These are phyloP conservation scores for Zaprionus nigranus DNA, from an alignment of 1,140 invertebrate species.

Conservation along the genomic window DNA sequence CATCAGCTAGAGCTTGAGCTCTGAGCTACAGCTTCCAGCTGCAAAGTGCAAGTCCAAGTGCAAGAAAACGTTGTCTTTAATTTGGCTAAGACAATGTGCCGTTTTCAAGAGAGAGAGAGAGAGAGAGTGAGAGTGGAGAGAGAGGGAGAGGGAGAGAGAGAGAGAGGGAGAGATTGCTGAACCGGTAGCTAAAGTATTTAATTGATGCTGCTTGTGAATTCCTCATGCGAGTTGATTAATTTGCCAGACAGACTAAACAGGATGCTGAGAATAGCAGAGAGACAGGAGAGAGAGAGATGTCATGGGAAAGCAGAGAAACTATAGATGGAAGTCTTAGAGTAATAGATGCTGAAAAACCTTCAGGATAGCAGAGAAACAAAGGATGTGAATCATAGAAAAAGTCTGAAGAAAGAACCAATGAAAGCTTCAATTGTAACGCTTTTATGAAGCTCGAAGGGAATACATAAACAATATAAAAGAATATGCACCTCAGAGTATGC, in stretches of 20 bases:
- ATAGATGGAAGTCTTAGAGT: too few relatives aligned
- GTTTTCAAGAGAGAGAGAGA: constrained; percentile 48
- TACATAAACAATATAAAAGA: too few relatives aligned
- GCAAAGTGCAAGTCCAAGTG: constrained; percentile 24
- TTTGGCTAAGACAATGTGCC: constrained; percentile 80
- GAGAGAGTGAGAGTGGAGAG: constrained; percentile 14
- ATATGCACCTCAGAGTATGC: too few relatives aligned
- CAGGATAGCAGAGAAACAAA: too few relatives aligned
- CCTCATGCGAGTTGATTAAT: constrained; percentile 65
- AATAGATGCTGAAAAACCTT: neutral
- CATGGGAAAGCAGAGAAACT: neutral
- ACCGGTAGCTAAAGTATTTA: constrained; percentile 64
- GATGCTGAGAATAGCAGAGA: neutral
- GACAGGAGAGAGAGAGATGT: neutral
- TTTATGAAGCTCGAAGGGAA: too few relatives aligned
- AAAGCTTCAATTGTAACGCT: neutral
- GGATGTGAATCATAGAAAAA: too few relatives aligned
- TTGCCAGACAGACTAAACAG: constrained; percentile 4
- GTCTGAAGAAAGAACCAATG: neutral
- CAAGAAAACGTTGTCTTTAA: constrained; percentile 49
- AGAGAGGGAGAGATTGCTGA: constrained; percentile 31
- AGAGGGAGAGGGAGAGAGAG: constrained; percentile 28
- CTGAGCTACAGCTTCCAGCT: constrained; percentile 1
- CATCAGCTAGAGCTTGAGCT: neutral
- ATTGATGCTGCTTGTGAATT: constrained; percentile 65